Conservation (phyloP, 37 sponge, comb jelly and placozoan species). For the Eunapius fragilis region DNA sequence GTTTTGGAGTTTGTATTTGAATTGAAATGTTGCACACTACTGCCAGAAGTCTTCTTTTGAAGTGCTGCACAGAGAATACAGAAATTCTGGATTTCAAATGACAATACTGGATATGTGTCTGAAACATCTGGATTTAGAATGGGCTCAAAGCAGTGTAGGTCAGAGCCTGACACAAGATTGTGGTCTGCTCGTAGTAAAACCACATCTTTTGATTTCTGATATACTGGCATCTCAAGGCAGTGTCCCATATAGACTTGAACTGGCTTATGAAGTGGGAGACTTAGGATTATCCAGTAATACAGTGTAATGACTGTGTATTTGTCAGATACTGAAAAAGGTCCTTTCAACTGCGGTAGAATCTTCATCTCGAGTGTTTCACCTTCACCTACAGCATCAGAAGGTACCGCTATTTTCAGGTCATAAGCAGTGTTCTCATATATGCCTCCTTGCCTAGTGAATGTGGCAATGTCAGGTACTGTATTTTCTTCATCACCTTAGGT, state of each 20-base stretch:
- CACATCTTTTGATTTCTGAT: background rate
- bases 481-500: too few relatives aligned
- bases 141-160: background rate
- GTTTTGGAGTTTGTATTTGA: too few relatives aligned
- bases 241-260: background rate
- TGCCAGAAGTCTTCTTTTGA: background rate
- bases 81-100: background rate
- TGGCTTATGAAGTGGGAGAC: background rate
- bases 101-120: background rate
- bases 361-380: background rate
- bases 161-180: background rate
- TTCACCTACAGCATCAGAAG: background rate
- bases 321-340: background rate
- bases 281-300: background rate
- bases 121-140: background rate
- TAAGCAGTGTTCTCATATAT: background rate
- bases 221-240: background rate
- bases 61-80: background rate
- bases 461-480: background rate
- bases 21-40: too few relatives aligned
- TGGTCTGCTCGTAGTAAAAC: slow-evolving; percentile 4
- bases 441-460: background rate
- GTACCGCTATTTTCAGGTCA: background rate
- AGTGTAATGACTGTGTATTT: background rate
- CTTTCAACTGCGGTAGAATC: background rate